These are phyloP conservation scores for Caenorhabditis sp. DNA, from an alignment of 2,888 invertebrate genomes.

Conservation along the genomic window DNA sequence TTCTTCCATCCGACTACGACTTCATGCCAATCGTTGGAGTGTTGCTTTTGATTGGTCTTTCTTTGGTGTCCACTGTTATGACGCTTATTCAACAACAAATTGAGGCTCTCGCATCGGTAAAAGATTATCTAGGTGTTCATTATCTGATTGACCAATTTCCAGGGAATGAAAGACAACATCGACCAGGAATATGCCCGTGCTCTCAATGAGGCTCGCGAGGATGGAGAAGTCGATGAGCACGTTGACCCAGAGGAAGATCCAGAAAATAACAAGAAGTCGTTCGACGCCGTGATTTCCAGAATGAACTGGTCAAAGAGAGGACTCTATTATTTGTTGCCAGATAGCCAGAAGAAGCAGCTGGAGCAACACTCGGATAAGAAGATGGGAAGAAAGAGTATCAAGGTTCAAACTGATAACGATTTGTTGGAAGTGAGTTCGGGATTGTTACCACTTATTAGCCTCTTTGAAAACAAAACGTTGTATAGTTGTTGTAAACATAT, in stretches of 20 bases:
- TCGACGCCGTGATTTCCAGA: conserved; percentile 73
- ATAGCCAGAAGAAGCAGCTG: conserved; percentile 71
- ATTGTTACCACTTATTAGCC: neutral
- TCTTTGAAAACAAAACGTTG: neutral
- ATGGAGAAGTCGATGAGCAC: conserved; percentile 69
- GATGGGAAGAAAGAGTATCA: conserved; percentile 66
- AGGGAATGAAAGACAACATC: conserved; percentile 81
- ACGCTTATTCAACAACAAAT: conserved; percentile 82
- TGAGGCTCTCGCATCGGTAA: conserved; percentile 77
- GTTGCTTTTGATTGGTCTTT: conserved; percentile 79
- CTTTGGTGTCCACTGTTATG: conserved; percentile 81
- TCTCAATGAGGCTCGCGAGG: conserved; percentile 76
- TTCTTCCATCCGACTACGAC: conserved; percentile 75
- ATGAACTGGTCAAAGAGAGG: conserved; percentile 79
- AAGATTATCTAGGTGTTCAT: neutral
- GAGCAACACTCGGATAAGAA: conserved; percentile 67
- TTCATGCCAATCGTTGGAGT: conserved; percentile 79
- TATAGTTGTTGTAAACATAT: conserved; percentile 19
- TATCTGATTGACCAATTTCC: neutral
- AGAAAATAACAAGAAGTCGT: conserved; percentile 50
- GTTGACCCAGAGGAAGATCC: conserved; percentile 55
- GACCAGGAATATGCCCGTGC: conserved; percentile 81
- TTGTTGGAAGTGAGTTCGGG: conserved; percentile 67
- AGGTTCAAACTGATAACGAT: conserved; percentile 70
- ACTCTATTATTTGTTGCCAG: conserved; percentile 80